These are phyloP conservation scores for Aphelocoma californica DNA, from an alignment of 2,797 vertebrate genomes.

Conservation along the genomic window DNA sequence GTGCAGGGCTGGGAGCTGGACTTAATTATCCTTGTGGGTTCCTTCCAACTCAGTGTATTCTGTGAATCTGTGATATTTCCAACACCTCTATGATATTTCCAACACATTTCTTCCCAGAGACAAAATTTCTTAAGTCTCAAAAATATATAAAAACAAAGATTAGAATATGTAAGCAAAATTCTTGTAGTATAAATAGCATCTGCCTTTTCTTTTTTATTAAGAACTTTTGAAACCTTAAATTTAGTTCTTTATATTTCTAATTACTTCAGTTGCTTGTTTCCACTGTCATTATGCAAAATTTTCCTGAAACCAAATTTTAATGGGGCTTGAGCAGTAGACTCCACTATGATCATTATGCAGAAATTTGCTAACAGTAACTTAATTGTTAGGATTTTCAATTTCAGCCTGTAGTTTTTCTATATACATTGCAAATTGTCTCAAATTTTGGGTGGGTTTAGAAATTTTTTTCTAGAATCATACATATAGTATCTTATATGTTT, in stretches of 20 bases:
- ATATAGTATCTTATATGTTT: background rate
- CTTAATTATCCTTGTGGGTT: background rate
- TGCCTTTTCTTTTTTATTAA: background rate
- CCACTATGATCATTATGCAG: background rate
- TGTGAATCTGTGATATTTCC: background rate
- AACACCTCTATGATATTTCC: background rate
- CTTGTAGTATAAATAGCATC: accelerated
- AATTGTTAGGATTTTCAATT: background rate
- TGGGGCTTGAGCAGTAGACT: background rate
- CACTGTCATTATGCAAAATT: background rate
- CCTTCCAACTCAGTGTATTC: background rate
- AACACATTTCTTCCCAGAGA: background rate
- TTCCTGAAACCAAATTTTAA: background rate
- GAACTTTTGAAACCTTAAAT: background rate
- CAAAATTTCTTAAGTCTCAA: background rate
- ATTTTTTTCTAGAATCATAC: background rate
- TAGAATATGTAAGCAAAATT: background rate
- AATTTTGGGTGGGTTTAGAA: background rate
- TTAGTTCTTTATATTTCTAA: background rate
- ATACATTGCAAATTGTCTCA: background rate
- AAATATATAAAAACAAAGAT: background rate
- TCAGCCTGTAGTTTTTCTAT: background rate
- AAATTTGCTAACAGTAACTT: background rate
- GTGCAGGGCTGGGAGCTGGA: background rate
- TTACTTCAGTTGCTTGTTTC: background rate